These are phyloP conservation scores for Leptothorax acervorum DNA, from an alignment of 2,888 invertebrate species.

Conservation along the genomic window DNA sequence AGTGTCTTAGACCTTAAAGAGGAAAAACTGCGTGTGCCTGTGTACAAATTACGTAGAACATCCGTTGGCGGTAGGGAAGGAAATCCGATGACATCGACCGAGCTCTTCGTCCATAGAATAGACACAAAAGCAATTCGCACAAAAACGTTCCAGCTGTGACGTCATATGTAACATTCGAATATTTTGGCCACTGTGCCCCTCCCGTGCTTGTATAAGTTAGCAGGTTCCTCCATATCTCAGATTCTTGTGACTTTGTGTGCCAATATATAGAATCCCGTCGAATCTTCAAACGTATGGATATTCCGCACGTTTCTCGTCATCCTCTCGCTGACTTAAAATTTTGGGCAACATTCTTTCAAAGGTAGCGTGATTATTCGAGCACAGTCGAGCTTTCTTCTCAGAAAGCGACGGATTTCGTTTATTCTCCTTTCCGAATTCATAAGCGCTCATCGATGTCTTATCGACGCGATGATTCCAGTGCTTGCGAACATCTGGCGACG, in stretches of 20 bases:
- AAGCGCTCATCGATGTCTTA: constrained; percentile 18
- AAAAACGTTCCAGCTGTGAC: neutral
- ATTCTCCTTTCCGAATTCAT: neutral
- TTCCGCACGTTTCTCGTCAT: neutral
- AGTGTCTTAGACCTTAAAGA: neutral
- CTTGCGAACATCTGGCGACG: neutral
- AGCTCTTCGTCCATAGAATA: neutral
- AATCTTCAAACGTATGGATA: neutral
- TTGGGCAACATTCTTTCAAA: neutral
- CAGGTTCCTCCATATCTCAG: neutral
- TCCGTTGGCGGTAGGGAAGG: constrained; percentile 3
- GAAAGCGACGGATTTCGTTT: neutral
- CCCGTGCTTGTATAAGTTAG: neutral
- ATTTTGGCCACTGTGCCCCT: neutral
- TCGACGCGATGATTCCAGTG: constrained; percentile 21
- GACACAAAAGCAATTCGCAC: neutral
- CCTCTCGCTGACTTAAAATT: neutral
- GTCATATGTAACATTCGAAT: neutral
- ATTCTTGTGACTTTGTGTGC: neutral
- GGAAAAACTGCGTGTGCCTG: constrained; percentile 2
- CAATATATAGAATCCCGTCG: neutral
- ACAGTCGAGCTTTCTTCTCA: neutral
- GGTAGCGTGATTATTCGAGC: neutral
- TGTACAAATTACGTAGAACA: constrained; percentile 5
- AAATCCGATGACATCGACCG: constrained; percentile 1